Base-by-base conservation (phyloP, 2,113 vertebrate species). In the Larimichthys polyactis region DNA sequence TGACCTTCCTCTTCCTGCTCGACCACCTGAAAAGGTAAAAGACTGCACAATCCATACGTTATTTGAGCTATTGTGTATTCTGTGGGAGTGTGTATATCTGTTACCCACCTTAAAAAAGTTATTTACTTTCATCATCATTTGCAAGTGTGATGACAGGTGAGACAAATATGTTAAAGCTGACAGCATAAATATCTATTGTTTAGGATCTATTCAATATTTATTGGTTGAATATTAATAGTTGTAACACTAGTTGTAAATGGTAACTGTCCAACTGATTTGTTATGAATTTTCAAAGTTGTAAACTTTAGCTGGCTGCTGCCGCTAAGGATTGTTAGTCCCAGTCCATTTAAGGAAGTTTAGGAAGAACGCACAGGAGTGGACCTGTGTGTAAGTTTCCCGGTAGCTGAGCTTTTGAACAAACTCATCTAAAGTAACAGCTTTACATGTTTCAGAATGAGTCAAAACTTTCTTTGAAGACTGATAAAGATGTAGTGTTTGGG, bases 1-100 rank as follows among this genome's bases (percentile, higher is more conserved):
- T 99, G 83, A 99, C 98, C 51, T 99, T 99, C 94, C 95, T 99
- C 87, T 99, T 98, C 87, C 90, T 99, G 40, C 94, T 99, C 83
- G 98, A 99, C 92, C 98, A 99, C 90, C 93, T 99, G 44, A 99
- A 98, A 94, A 97, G 98, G 98, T 99, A 95, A 81, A 59, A 72
- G 20, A 17, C 17, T 40, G 29, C n/a, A 66, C 7, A 60, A 7
- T 46, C 16, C 54, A 59, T 19, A 46, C 4, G 4, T 16, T 14
- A 20, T 60, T 52, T n/a, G 2, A 36, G 9, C 3, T 36, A 12
- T 32, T 15, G 24, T 55, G 15, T 48, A 6, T 48, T 46, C 36
- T 3, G 11, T 14, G 9, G 49, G 44, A n/a, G 40, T 32, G 32
- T 29, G 16, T 36, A 36, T 32, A 52, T 72, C 16, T 49, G 15